A percentile compares a stretch with the other conserved stretches of the same genome.
These are phyloP conservation scores for Dicyrtoma fusca DNA, from an alignment of 2,888 invertebrate genomes.

Conservation along the genomic window DNA sequence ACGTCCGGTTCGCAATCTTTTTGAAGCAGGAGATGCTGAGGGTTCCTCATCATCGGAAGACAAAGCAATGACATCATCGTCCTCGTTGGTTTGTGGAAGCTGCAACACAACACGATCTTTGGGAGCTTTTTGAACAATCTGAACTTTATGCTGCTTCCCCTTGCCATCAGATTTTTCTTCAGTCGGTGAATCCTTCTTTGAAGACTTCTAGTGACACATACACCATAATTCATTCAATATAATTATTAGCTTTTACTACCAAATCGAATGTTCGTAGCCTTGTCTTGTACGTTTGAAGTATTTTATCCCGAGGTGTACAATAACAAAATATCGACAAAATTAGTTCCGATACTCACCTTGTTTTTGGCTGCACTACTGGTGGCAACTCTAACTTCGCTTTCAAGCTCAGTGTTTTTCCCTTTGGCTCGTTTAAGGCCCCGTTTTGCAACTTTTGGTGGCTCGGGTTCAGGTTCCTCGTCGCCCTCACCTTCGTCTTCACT, in stretches of 20 bases:
- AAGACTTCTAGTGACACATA: too few relatives aligned
- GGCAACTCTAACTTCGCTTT: background rate
- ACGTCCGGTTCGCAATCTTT: background rate
- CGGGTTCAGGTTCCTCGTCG: background rate
- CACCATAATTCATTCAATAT: too few relatives aligned
- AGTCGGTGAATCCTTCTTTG: background rate
- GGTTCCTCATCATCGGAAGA: conserved; percentile 5
- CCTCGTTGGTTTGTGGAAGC: background rate
- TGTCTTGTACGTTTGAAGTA: too few relatives aligned
- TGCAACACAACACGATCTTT: conserved; percentile 6
- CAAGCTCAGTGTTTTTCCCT: background rate
- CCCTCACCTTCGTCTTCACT: background rate
- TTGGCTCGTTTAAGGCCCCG: background rate
- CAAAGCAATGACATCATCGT: background rate
- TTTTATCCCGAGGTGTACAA: too few relatives aligned
- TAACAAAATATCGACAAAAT: too few relatives aligned
- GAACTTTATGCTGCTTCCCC: too few relatives aligned
- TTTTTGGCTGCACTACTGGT: background rate
- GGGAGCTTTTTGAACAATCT: too few relatives aligned
- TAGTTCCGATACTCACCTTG: too few relatives aligned
- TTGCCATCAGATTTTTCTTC: background rate
- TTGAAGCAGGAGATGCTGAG: background rate
- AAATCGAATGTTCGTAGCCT: too few relatives aligned
- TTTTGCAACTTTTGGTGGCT: too few relatives aligned
- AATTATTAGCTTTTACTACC: too few relatives aligned